Conservation (phyloP, 2,888 invertebrate species). For the Agrochola macilenta region DNA sequence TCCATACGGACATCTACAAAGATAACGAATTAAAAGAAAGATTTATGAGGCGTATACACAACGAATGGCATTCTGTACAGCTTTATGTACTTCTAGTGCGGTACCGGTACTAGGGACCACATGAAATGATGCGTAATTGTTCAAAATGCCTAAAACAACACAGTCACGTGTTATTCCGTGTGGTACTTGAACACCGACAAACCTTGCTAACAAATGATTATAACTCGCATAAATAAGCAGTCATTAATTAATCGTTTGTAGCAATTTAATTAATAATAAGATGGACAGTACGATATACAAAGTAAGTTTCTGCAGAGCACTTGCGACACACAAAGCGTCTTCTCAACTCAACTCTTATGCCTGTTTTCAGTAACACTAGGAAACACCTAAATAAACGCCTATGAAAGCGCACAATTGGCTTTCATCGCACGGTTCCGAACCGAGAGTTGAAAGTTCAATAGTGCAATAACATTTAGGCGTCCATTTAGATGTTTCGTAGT, state of each 20-base stretch:
- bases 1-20: background rate
- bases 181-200: slow-evolving; percentile 75
- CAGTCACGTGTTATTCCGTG: slow-evolving; percentile 73
- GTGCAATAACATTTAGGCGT: background rate
- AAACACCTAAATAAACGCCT: background rate
- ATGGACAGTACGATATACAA: slow-evolving; percentile 89
- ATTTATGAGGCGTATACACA: slow-evolving; percentile 44
- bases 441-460: background rate
- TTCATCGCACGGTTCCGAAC: background rate
- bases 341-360: slow-evolving; percentile 68
- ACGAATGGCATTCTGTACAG: slow-evolving; percentile 61
- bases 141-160: slow-evolving; percentile 52
- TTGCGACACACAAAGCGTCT: slow-evolving; percentile 89
- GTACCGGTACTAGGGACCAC: slow-evolving; percentile 71
- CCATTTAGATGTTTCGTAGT: background rate
- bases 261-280: slow-evolving; percentile 77
- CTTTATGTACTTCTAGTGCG: slow-evolving; percentile 65
- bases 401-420: background rate
- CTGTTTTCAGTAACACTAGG: background rate
- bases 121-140: slow-evolving; percentile 69
- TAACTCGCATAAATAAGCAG: slow-evolving; percentile 73
- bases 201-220: slow-evolving; percentile 77
- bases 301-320: slow-evolving; percentile 84
- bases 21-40: slow-evolving; percentile 10
- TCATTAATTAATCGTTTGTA: slow-evolving; percentile 78